Conservation (phyloP, 2,888 invertebrate species). For the Cheiracanthium punctorium region DNA sequence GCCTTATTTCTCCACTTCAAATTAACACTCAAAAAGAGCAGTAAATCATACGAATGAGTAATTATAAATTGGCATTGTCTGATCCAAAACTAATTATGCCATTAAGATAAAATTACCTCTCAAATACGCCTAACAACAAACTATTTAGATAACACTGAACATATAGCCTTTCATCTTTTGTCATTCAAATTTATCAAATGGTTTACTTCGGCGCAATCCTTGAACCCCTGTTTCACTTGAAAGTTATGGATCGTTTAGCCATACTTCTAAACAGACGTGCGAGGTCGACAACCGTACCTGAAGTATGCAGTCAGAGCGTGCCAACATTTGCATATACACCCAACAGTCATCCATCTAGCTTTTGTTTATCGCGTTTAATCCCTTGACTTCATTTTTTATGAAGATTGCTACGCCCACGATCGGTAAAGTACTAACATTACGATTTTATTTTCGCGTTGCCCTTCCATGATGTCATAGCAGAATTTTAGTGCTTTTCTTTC, state of each 20-base stretch:
- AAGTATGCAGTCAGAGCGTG: not conserved
- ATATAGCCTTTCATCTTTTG: not conserved
- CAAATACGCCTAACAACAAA: too few relatives aligned
- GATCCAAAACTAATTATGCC: too few relatives aligned
- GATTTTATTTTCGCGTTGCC: too few relatives aligned
- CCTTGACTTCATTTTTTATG: not conserved
- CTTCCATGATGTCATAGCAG: too few relatives aligned
- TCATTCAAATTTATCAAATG: slow-evolving; percentile 5
- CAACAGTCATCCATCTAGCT: not conserved
- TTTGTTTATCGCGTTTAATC: not conserved
- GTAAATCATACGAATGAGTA: too few relatives aligned
- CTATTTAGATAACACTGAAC: not conserved
- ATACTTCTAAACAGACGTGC: not conserved
- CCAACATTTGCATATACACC: not conserved
- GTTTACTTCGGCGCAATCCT: not conserved
- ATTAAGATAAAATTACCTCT: too few relatives aligned
- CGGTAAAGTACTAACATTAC: too few relatives aligned
- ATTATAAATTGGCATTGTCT: too few relatives aligned
- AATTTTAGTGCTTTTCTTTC: too few relatives aligned
- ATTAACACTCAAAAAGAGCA: too few relatives aligned
- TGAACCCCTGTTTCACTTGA: not conserved
- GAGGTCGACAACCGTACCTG: not conserved
- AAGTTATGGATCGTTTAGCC: not conserved
- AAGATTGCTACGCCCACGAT: not conserved
- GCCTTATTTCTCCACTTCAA: too few relatives aligned